Conservation (phyloP, 2,888 invertebrate genomes). For the Ophioninae sp. region DNA sequence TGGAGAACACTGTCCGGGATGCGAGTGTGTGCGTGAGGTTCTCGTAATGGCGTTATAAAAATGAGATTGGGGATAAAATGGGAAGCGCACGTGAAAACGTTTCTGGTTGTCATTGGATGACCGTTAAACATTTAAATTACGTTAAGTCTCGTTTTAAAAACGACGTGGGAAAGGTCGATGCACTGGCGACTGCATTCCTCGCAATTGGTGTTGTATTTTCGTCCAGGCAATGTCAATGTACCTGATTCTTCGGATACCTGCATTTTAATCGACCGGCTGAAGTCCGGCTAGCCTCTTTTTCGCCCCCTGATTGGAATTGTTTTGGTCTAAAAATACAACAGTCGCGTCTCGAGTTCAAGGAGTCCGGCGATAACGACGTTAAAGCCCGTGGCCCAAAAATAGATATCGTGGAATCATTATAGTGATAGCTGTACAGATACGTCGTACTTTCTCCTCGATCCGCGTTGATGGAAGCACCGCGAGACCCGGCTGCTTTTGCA, state of each 20-base stretch:
- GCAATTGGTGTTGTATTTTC: conserved; percentile 1
- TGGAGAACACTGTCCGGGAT: conserved; percentile 25
- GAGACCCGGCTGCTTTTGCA: conserved; percentile 33
- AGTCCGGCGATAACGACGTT: conserved; percentile 54
- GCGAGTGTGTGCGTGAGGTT: background rate
- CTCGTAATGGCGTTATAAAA: conserved; percentile 17
- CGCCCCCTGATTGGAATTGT: conserved; percentile 36
- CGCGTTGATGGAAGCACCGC: background rate
- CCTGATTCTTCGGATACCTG: conserved; percentile 12
- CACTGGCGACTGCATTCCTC: background rate
- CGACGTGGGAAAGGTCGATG: conserved; percentile 35
- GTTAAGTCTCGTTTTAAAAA: background rate
- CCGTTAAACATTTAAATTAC: background rate
- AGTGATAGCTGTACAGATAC: conserved; percentile 8
- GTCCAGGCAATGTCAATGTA: conserved; percentile 10
- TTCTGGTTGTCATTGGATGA: background rate
- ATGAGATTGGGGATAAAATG: conserved; percentile 3
- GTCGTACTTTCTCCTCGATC: background rate
- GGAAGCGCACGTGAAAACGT: conserved; percentile 1
- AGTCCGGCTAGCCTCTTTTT: conserved; percentile 32
- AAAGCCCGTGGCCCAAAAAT: conserved; percentile 52
- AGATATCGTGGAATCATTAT: conserved; percentile 9
- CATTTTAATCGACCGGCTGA: conserved; percentile 35
- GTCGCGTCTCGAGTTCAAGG: conserved; percentile 55
- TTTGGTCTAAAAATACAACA: conserved; percentile 53